A percentile compares a stretch with the other conserved stretches of the same genome.
phyloP scores from a whole-genome alignment of 2,113 vertebrate genomes.

The Romanogobio albipinnatus region DNA sequence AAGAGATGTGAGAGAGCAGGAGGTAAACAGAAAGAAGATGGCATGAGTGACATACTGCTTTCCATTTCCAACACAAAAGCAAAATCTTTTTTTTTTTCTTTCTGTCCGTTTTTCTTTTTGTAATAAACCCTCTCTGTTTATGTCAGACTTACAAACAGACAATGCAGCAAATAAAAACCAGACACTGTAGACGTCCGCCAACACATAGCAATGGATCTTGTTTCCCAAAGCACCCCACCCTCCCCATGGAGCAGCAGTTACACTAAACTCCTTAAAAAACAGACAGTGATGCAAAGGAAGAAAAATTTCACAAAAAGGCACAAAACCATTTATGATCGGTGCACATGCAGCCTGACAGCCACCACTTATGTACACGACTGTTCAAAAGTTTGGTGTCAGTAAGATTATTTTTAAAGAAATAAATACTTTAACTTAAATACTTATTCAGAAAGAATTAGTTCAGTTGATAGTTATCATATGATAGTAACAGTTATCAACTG shows the following conservation, averaged over 20 bases:
- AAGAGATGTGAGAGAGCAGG: slow-evolving; percentile 40
- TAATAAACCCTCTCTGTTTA: slow-evolving; percentile 56
- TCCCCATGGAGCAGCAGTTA: slow-evolving; percentile 4
- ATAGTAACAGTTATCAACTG: background rate
- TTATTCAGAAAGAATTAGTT: background rate
- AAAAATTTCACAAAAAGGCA: background rate
- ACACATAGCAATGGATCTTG: slow-evolving; percentile 53
- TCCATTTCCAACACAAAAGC: slow-evolving; percentile 68
- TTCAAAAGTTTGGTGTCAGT: background rate
- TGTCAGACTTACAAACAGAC: slow-evolving; percentile 69
- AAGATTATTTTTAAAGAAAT: background rate
- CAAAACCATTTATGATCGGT: background rate
- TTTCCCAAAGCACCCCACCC: slow-evolving; percentile 51
- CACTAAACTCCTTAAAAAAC: slow-evolving; percentile 3
- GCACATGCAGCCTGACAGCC: background rate
- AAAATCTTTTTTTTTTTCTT: slow-evolving; percentile 51
- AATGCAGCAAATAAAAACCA: slow-evolving; percentile 81
- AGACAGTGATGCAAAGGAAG: background rate
- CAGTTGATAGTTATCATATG: background rate
- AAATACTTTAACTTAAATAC: background rate
- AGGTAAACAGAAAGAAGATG: slow-evolving; percentile 61
- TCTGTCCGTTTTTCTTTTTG: slow-evolving; percentile 51
- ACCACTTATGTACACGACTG: background rate
- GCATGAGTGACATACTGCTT: slow-evolving; percentile 72
- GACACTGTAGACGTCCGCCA: slow-evolving; percentile 66